Evolutionary conservation across 2,113 vertebrate species (phyloP).

Genomic region (Pelusios castaneus): DNA sequence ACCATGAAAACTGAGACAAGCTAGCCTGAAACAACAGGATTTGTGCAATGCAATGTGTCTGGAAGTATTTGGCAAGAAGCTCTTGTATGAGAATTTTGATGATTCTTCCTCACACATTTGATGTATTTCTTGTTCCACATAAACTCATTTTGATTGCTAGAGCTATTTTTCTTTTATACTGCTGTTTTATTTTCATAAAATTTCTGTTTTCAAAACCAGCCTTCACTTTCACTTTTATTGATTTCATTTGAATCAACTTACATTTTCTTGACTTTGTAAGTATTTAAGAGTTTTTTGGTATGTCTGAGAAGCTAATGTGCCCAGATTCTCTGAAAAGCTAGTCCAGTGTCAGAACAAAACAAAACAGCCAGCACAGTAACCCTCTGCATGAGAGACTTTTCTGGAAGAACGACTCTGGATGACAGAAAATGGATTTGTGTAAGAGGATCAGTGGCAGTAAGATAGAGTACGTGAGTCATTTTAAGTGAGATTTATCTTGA

Average conservation of each 20-base stretch:
- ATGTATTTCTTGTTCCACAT: neutral
- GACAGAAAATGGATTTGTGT: neutral
- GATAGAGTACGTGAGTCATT: neutral
- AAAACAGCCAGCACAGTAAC: too few relatives aligned
- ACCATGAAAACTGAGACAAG: neutral
- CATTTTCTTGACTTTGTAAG: neutral
- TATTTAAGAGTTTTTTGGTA: neutral
- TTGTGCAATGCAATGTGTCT: too few relatives aligned
- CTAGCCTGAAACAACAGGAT: too few relatives aligned
- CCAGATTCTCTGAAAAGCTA: too few relatives aligned
- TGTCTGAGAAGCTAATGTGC: neutral
- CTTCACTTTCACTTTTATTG: neutral
- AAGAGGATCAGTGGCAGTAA: neutral
- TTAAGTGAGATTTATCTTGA: neutral
- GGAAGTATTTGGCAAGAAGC: too few relatives aligned
- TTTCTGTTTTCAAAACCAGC: neutral
- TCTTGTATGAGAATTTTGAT: too few relatives aligned
- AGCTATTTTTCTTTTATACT: neutral
- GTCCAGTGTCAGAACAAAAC: too few relatives aligned
- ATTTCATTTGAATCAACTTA: neutral
- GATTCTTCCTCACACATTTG: neutral
- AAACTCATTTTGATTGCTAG: neutral
- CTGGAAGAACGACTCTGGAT: neutral
- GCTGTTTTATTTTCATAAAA: accelerated
- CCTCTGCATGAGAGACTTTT: neutral